Evolutionary conservation across 2,888 invertebrate genomes (phyloP).

Genomic region (Ariolimax columbianus): DNA sequence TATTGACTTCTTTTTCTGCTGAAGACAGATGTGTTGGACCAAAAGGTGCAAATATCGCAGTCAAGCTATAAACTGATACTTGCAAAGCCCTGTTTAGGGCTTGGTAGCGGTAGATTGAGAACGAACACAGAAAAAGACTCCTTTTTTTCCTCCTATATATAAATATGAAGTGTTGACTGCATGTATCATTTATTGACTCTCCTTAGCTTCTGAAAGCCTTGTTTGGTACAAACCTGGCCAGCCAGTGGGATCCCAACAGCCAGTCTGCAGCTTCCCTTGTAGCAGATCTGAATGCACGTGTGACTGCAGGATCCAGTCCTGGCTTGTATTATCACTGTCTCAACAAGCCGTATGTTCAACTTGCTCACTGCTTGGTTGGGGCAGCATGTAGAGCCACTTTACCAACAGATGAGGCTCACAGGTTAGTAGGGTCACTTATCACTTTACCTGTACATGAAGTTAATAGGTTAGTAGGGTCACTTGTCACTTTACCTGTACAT

Average conservation of each 20-base stretch:
- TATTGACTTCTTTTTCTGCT: too few species aligned
- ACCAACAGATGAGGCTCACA: slow-evolving; percentile 69
- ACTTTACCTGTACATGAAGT: not conserved
- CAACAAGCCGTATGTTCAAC: slow-evolving; percentile 78
- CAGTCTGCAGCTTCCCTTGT: slow-evolving; percentile 57
- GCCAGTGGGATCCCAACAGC: slow-evolving; percentile 75
- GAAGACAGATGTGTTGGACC: too few species aligned
- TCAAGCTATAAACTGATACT: too few species aligned
- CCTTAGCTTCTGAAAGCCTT: slow-evolving; percentile 83
- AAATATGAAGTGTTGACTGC: too few species aligned
- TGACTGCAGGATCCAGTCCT: slow-evolving; percentile 67
- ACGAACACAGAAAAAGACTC: too few species aligned
- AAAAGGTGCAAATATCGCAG: too few species aligned
- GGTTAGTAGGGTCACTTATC: slow-evolving; percentile 57
- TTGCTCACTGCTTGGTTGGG: slow-evolving; percentile 78
- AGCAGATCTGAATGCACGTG: slow-evolving; percentile 70
- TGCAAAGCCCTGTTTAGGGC: too few species aligned
- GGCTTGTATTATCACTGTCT: slow-evolving; percentile 79
- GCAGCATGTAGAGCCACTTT: slow-evolving; percentile 71
- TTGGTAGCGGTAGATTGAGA: too few species aligned
- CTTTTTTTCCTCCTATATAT: too few species aligned
- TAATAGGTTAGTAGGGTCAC: not conserved
- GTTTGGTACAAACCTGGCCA: slow-evolving; percentile 86
- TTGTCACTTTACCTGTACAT: not conserved
- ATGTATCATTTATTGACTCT: not conserved